These are phyloP conservation scores for Pogonomyrmex californicus DNA, from an alignment of 1,140 invertebrate species.

Conservation along the genomic window DNA sequence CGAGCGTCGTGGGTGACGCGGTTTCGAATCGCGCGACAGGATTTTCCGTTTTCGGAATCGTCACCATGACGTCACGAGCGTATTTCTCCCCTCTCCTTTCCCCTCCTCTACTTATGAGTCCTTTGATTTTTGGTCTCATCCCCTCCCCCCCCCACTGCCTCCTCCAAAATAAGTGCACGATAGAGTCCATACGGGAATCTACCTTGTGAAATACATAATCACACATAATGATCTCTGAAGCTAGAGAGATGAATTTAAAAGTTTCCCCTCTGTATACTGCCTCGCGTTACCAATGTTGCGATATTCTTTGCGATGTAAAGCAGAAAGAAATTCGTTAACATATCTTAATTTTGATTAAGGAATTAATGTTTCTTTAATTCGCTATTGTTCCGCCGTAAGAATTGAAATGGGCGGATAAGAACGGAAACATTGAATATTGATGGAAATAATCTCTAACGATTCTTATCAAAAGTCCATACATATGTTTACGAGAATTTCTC, in stretches of 20 bases:
- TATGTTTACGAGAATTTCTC: background rate
- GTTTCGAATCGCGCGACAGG: background rate
- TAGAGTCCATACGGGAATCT: background rate
- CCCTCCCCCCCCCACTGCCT: too few relatives aligned
- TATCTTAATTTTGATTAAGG: constrained; percentile 33
- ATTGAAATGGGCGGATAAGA: background rate
- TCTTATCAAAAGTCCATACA: background rate
- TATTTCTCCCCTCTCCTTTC: background rate
- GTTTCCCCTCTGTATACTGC: background rate
- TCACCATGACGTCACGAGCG: background rate
- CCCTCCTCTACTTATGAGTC: background rate
- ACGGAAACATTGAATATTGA: background rate
- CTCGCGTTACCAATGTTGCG: background rate
- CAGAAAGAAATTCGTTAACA: constrained; percentile 11
- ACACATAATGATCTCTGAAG: background rate
- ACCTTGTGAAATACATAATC: background rate
- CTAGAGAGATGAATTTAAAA: background rate
- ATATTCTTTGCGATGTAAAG: background rate
- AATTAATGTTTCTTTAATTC: constrained; percentile 21
- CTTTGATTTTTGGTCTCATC: background rate
- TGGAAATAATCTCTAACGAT: constrained; percentile 1
- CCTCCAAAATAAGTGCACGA: background rate
- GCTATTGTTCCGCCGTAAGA: background rate
- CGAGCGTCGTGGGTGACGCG: constrained; percentile 4
- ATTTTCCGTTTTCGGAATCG: constrained; percentile 32